Evolutionary conservation across 2,113 vertebrate genomes (phyloP).

Genomic region (Spizaetus ornatus): DNA sequence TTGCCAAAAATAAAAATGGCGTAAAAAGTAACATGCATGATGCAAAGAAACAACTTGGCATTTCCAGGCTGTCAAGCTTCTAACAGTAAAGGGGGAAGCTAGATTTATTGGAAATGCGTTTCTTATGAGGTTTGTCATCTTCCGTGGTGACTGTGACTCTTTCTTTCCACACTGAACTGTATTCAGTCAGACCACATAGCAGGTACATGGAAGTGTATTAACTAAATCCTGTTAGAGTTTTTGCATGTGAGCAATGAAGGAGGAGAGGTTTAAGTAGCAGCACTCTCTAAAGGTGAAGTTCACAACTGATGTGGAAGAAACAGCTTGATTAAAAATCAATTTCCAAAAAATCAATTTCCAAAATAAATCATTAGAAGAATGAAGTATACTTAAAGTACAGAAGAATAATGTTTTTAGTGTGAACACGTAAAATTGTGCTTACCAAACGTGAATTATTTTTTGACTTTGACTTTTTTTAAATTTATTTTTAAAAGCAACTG

Average conservation of each 20-base stretch:
- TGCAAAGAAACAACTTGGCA: not conserved
- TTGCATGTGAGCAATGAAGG: not conserved
- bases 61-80: slow-evolving; percentile 21
- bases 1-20: not conserved
- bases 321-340: not conserved
- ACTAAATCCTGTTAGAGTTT: not conserved
- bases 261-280: not conserved
- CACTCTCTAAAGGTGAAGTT: not conserved
- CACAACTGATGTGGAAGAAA: not conserved
- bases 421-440: not conserved
- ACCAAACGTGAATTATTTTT: not conserved
- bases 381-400: not conserved
- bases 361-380: not conserved
- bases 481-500: not conserved
- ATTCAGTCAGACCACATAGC: not conserved
- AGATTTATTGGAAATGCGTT: not conserved
- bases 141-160: slow-evolving; percentile 27
- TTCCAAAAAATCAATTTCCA: not conserved
- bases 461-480: accelerated
- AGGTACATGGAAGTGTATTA: not conserved
- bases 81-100: not conserved
- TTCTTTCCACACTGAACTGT: slow-evolving; percentile 52
- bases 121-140: slow-evolving; percentile 34
- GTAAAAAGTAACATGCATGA: not conserved
- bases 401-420: not conserved